A percentile compares a stretch with the other conserved stretches of the same genome.
phyloP scores from a whole-genome alignment of 1,140 invertebrate species.

The Drosophila guanche region DNA sequence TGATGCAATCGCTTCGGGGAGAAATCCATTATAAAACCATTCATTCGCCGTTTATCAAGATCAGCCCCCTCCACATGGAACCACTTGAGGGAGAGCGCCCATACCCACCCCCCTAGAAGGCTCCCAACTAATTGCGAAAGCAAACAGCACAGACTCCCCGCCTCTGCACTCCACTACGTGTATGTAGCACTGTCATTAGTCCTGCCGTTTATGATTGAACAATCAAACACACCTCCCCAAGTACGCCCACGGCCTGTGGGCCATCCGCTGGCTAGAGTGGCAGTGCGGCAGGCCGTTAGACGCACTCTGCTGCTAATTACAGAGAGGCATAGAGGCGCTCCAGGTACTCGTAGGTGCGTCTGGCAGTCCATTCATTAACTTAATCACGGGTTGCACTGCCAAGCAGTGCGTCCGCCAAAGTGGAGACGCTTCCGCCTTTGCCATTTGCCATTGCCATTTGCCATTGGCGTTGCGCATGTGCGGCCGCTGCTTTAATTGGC shows the following conservation, averaged over 20 bases:
- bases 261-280: not conserved
- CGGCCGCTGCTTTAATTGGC: constrained; percentile 32
- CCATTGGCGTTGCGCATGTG: constrained; percentile 13
- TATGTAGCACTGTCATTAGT: constrained; percentile 59
- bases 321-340: constrained; percentile 1
- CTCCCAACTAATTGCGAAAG: constrained; percentile 51
- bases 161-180: too few relatives aligned
- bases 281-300: constrained; percentile 34
- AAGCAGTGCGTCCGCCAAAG: constrained; percentile 58
- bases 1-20: constrained; percentile 5
- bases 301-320: constrained; percentile 44
- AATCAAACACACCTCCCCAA: constrained; percentile 67
- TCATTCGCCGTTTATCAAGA: constrained; percentile 43
- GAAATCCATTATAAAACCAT: constrained; percentile 39
- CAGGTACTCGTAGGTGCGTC: constrained; percentile 9
- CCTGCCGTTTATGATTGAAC: constrained; percentile 68
- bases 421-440: constrained; percentile 31
- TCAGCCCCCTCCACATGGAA: constrained; percentile 38
- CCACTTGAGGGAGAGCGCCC: constrained; percentile 18
- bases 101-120: not conserved
- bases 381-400: constrained; percentile 55
- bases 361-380: constrained; percentile 47
- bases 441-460: constrained; percentile 13
- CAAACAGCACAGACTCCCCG: constrained; percentile 24
- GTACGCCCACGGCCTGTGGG: constrained; percentile 60